Evolutionary conservation across 2,888 invertebrate species (phyloP).

Genomic region (Eristalis arbustorum): DNA sequence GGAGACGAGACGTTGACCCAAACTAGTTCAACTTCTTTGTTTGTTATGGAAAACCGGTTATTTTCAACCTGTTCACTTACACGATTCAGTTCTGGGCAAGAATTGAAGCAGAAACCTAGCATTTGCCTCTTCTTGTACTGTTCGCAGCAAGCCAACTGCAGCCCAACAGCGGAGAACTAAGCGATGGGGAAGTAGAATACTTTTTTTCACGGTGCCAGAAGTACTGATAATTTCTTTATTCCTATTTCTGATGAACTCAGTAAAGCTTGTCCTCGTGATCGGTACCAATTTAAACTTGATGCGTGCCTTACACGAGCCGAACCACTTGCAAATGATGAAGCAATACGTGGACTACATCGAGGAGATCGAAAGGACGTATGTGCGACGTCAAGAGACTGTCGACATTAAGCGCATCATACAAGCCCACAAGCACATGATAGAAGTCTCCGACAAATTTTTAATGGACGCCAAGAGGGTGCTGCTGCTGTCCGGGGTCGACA

Average conservation of each 20-base stretch:
- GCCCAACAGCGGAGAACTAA: too few relatives aligned
- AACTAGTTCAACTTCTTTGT: too few relatives aligned
- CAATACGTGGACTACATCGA: constrained; percentile 77
- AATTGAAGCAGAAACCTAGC: constrained; percentile 63
- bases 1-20: too few relatives aligned
- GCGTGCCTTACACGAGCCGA: constrained; percentile 71
- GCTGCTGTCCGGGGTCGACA: constrained; percentile 76
- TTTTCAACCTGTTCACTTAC: too few relatives aligned
- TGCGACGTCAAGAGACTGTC: constrained; percentile 71
- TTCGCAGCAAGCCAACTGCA: too few relatives aligned
- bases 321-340: constrained; percentile 76
- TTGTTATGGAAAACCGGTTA: too few relatives aligned
- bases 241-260: too few relatives aligned
- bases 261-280: too few relatives aligned
- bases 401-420: constrained; percentile 73
- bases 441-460: constrained; percentile 77
- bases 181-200: too few relatives aligned
- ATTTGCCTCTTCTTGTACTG: constrained; percentile 72
- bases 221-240: too few relatives aligned
- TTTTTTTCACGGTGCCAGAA: too few relatives aligned
- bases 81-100: too few relatives aligned
- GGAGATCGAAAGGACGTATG: constrained; percentile 74
- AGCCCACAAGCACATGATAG: constrained; percentile 76
- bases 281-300: constrained; percentile 73
- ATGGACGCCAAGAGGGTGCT: constrained; percentile 77